Conservation (phyloP, 2,113 vertebrate species). For the Antechinus flavipes region DNA sequence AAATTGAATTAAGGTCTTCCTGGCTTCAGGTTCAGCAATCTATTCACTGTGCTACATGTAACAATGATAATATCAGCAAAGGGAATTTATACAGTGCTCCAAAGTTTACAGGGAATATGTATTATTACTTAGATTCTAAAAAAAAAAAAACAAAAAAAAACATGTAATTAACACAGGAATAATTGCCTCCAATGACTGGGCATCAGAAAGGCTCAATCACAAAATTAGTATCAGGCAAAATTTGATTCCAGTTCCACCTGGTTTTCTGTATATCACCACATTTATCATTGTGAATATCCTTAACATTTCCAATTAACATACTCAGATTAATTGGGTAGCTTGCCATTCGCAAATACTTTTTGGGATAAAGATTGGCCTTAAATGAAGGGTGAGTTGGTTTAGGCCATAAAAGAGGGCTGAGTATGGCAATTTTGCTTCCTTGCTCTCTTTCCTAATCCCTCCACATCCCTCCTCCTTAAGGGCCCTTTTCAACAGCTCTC, state of each 20-base stretch:
- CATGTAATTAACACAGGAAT: neutral
- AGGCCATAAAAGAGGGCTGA: neutral
- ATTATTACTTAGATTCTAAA: neutral
- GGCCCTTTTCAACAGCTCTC: too few species aligned
- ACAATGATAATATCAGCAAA: neutral
- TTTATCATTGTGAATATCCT: neutral
- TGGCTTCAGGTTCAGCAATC: neutral
- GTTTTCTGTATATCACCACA: neutral
- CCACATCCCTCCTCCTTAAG: neutral
- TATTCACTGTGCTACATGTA: neutral
- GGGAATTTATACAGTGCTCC: neutral
- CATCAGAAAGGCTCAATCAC: neutral
- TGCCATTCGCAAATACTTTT: neutral
- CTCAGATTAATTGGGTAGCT: neutral
- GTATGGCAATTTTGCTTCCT: neutral
- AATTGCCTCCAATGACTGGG: neutral
- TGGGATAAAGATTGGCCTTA: neutral
- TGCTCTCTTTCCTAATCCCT: neutral
- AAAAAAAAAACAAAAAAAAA: neutral
- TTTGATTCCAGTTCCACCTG: neutral
- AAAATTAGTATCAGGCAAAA: neutral
- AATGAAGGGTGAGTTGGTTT: neutral
- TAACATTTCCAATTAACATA: neutral
- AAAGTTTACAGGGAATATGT: neutral
- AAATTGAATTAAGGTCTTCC: neutral